Conservation (phyloP, 2,113 vertebrate genomes). For the Holacanthus passer region DNA sequence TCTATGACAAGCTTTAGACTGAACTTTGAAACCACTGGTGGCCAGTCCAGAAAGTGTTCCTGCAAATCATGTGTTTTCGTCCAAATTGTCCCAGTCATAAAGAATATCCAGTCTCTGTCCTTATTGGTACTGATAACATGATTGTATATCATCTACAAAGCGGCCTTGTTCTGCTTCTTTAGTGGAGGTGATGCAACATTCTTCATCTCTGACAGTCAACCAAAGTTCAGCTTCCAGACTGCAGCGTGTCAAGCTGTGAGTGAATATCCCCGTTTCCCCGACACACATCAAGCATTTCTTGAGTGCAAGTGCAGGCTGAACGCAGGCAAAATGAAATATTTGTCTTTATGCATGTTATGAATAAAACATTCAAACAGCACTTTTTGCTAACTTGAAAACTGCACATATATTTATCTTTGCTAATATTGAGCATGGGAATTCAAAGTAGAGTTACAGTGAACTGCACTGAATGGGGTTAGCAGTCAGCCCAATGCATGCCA, state of each 20-base stretch:
- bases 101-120: background rate
- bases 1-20: background rate
- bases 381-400: background rate
- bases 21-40: background rate
- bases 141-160: slow-evolving; percentile 22
- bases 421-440: background rate
- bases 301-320: slow-evolving; percentile 5
- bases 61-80: background rate
- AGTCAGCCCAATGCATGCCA: background rate
- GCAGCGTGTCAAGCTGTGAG: slow-evolving; percentile 18
- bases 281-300: slow-evolving; percentile 34
- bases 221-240: slow-evolving; percentile 32
- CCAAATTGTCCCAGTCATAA: background rate
- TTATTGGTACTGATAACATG: slow-evolving; percentile 3
- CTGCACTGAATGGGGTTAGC: background rate
- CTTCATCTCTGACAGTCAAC: slow-evolving; percentile 32
- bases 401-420: background rate
- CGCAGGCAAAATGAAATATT: background rate
- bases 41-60: background rate
- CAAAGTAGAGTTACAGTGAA: background rate
- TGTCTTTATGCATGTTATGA: background rate
- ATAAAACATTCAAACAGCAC: background rate
- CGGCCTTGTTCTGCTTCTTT: slow-evolving; percentile 32
- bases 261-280: background rate
- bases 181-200: slow-evolving; percentile 25